A percentile compares a stretch with the other conserved stretches of the same genome.
Evolutionary conservation across 2,113 vertebrate genomes (phyloP).

Genomic region (Otis tarda): DNA sequence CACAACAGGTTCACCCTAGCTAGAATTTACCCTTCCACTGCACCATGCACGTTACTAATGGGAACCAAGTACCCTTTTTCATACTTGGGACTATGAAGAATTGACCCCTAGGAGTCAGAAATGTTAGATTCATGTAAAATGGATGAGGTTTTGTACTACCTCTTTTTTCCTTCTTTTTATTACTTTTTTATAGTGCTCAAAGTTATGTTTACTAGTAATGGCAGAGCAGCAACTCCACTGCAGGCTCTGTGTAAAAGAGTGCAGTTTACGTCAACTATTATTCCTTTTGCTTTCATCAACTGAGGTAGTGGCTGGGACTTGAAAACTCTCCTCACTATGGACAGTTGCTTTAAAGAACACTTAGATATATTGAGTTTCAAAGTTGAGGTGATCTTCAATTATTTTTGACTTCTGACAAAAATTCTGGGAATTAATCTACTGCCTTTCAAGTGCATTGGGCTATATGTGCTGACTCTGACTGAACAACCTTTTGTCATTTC

Average conservation of each 20-base stretch:
- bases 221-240: neutral
- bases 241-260: neutral
- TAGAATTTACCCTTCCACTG: neutral
- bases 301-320: neutral
- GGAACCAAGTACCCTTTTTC: neutral
- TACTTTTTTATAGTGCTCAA: neutral
- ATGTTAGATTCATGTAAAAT: neutral
- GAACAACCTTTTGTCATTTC: neutral
- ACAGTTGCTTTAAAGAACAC: neutral
- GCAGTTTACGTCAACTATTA: neutral
- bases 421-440: neutral
- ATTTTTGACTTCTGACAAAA: slow-evolving; percentile 11
- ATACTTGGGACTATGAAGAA: neutral
- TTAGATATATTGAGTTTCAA: neutral
- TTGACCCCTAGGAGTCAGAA: neutral
- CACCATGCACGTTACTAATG: neutral
- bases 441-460: neutral
- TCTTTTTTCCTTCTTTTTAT: neutral
- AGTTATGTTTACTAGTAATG: neutral
- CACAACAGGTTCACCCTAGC: neutral
- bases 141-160: neutral
- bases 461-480: neutral
- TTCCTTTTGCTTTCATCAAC: neutral
- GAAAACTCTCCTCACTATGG: neutral
- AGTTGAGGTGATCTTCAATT: neutral